Conservation (phyloP, 2,888 invertebrate species). For the Molorchus minor region DNA sequence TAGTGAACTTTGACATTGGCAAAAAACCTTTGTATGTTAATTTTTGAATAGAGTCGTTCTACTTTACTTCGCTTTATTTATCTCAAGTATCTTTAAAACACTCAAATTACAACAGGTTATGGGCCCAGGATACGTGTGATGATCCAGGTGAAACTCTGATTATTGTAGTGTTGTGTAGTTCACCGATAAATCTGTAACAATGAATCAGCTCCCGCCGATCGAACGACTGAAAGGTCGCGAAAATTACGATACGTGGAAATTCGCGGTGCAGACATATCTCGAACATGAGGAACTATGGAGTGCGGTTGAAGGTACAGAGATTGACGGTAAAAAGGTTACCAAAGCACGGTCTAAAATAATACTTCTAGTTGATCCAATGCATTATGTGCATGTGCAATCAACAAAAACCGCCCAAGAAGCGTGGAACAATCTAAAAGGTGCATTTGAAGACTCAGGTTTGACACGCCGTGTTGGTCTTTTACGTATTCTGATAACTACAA, state of each 20-base stretch:
- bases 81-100: too few relatives aligned
- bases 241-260: constrained; percentile 35
- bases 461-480: constrained; percentile 25
- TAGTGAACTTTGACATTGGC: too few relatives aligned
- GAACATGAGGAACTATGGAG: constrained; percentile 38
- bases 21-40: too few relatives aligned
- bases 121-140: neutral
- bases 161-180: neutral
- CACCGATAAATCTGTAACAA: neutral
- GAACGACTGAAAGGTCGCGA: constrained; percentile 30
- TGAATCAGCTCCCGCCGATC: constrained; percentile 6
- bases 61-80: too few relatives aligned
- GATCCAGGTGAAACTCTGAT: neutral
- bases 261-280: constrained; percentile 34
- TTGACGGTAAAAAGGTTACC: constrained; percentile 24
- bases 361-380: constrained; percentile 14
- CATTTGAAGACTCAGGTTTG: constrained; percentile 25
- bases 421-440: constrained; percentile 9
- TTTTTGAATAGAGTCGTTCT: too few relatives aligned
- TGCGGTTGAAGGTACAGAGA: constrained; percentile 20
- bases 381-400: constrained; percentile 24
- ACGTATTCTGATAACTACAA: constrained; percentile 23
- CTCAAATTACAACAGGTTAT: neutral
- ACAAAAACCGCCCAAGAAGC: constrained; percentile 10
- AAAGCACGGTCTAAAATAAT: constrained; percentile 41